phyloP scores from a whole-genome alignment of 2,113 vertebrate genomes.

The Aythya baeri region DNA sequence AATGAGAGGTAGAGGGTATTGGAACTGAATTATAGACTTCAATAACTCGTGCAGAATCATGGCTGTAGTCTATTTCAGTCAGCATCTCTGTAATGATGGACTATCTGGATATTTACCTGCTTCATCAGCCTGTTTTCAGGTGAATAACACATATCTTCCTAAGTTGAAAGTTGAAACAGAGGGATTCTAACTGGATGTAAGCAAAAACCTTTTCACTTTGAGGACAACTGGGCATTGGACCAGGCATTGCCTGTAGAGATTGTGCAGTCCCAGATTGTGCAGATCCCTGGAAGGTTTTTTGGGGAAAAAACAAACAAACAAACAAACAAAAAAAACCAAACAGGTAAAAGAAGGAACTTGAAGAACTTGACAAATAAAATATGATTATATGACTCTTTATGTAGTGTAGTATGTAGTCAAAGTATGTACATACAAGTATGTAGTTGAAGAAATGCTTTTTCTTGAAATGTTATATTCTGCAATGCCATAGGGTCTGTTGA shows the following conservation, averaged over 20 bases:
- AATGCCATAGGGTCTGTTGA: not conserved
- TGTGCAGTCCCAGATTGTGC: not conserved
- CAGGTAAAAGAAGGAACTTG: not conserved
- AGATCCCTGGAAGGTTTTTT: not conserved
- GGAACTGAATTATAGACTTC: not conserved
- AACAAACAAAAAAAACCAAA: too few relatives aligned
- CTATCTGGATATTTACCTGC: not conserved
- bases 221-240: not conserved
- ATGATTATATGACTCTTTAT: not conserved
- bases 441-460: not conserved
- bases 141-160: not conserved
- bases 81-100: not conserved
- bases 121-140: not conserved
- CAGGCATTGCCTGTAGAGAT: not conserved
- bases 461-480: not conserved
- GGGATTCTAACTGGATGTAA: not conserved
- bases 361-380: not conserved
- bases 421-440: too few relatives aligned
- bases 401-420: not conserved
- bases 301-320: too few relatives aligned
- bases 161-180: not conserved
- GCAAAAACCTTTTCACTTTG: not conserved
- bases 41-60: not conserved
- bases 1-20: not conserved
- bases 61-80: not conserved